These are phyloP conservation scores for Lasioglossum malachurum DNA, from an alignment of 2,888 invertebrate genomes.

Conservation along the genomic window DNA sequence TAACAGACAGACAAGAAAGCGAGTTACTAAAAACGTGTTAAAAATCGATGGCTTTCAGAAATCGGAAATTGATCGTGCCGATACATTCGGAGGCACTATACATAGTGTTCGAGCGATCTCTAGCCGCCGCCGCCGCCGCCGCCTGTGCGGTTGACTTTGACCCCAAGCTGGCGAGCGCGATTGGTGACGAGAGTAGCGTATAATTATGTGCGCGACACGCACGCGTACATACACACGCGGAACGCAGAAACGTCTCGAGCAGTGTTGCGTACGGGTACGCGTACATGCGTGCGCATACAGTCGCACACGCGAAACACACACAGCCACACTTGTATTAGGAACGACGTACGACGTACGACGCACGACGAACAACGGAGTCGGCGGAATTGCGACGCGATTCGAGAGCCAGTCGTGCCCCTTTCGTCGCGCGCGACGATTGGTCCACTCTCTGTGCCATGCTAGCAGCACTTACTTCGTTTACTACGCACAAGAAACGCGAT, in stretches of 20 bases:
- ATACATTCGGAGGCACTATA: constrained; percentile 1
- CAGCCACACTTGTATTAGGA: neutral
- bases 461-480: constrained; percentile 66
- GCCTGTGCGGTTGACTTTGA: constrained; percentile 70
- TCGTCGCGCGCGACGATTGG: constrained; percentile 76
- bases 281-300: neutral
- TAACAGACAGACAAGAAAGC: no score
- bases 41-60: neutral
- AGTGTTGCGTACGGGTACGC: neutral
- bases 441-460: constrained; percentile 55
- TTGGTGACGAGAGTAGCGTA: constrained; percentile 47
- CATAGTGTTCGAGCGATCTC: constrained; percentile 16
- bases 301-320: neutral
- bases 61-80: neutral
- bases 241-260: neutral
- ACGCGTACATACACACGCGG: neutral
- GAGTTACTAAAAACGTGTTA: neutral
- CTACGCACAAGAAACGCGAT: constrained; percentile 71
- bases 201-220: constrained; percentile 39
- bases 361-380: constrained; percentile 24
- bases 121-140: neutral
- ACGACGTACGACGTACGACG: neutral
- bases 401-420: constrained; percentile 75
- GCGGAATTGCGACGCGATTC: constrained; percentile 64
- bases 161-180: constrained; percentile 64